Evolutionary conservation across 2,888 invertebrate species (phyloP), one percentile per base, ranked within the genome.

Genomic region (Drosophila helvetica): DNA sequence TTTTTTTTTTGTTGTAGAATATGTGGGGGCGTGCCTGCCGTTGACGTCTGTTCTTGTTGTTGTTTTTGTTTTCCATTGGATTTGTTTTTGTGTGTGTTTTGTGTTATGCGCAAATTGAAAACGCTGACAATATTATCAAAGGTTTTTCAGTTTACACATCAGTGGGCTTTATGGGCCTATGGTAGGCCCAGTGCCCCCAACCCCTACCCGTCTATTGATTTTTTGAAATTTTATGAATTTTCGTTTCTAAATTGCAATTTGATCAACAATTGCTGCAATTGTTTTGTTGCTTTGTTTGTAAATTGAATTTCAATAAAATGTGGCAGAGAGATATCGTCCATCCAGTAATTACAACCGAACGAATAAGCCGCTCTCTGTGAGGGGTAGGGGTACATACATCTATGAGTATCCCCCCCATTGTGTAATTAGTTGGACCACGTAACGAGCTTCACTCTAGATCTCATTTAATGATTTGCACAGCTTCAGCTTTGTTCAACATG

Each of bases 61-160:
- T n/a, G 15, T n/a, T 18, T 38, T 4, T 33, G 43, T 19, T 17
- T 17, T 10, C 19, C 52, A 52, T 18, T 38, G 52, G 62, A 65
- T 64, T 66, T 66, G 61, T 75, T 79, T 78, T 73, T 85, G 82
- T 85, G 57, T 65, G 61, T 75, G 22, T 79, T 78, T 73, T 85
- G 82, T 86, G 59, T 48, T 53, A 70, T 79, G 80, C 84, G 87
- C 84, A 88, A 90, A 89, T 86, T 89, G 86, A 86, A 84, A 89
- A 89, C 87, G 88, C 71, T 80, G 81, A 89, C 90, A 90, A 90
- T 90, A 85, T 90, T 91, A 91, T 91, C 91, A 75, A 79, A 71
- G 77, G 86, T 90, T 71, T 90, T 91, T 89, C 89, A 90, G 90
- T 91, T 91, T 87, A 91, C 91, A 91, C 91, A 91, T 91, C 91